Base-by-base conservation (phyloP, 1,140 invertebrate genomes). In the Episyrphus balteatus region DNA sequence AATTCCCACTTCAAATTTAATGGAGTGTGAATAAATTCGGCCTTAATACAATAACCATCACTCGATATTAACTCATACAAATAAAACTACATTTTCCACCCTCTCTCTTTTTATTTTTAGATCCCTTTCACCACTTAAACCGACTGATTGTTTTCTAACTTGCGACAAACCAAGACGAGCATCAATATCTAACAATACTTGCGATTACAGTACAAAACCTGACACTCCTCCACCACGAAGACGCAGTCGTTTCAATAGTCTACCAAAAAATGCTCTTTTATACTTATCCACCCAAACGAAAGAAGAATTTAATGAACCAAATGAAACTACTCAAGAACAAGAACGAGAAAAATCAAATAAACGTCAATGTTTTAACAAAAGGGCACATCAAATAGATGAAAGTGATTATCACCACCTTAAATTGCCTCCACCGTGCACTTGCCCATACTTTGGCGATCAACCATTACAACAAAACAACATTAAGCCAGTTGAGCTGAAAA, bases 371-470 rank as follows among this genome's bases (percentile, higher is more conserved):
- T 63, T 2, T 8, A 15, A 15, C n/a, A 13, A 15, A 5, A 15
- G 36, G 26, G 30, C 34, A 43, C 39, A 49, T 15, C 42, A 44
- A 15, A 38, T 48, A 41, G 50, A 53, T 44, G 12, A 15, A 37
- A 39, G 41, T 32, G 32, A 52, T 31, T 18, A 70, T 52, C 71
- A 74, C 39, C 72, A 74, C 41, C 55, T 80, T 19, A 66, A 76
- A 10, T 55, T 85, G 26, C 81, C 82, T 2, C 80, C 82, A 2
- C 81, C 83, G 0, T 88, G 83, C 61, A 84, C 82, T 0, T 84
- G 84, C 56, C 83, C 84, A 0, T 86, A 86, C 54, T 86, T 88
- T 55, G 82, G 83, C 1, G 75, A 81, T 49, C 71, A 74, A 46
- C 75, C 60, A 42, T 67, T 73, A 17, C n/a, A n/a, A n/a, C 69